These are phyloP conservation scores for Hydropsyche betteni DNA, from an alignment of 2,888 invertebrate species.

Conservation along the genomic window DNA sequence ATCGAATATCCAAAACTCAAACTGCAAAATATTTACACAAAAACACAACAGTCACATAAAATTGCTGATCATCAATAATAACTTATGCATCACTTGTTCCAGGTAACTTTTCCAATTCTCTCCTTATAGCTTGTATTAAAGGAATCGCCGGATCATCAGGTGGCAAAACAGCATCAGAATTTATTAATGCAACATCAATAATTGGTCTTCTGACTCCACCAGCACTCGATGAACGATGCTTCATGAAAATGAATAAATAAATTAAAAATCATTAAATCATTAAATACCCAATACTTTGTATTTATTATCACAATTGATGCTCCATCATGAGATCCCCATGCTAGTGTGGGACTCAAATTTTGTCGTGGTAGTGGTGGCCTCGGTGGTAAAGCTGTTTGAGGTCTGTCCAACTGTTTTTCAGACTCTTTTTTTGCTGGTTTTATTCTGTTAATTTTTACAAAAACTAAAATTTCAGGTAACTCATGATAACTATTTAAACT, in stretches of 20 bases:
- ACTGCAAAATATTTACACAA: not conserved
- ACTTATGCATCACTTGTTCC: constrained; percentile 50
- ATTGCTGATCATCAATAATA: not conserved
- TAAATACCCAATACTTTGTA: too few relatives aligned
- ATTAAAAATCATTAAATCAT: not conserved
- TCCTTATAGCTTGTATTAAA: constrained; percentile 84
- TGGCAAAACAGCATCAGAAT: constrained; percentile 37
- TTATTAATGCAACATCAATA: constrained; percentile 35
- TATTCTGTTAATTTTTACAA: not conserved
- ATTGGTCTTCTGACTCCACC: constrained; percentile 37
- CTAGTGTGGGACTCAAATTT: constrained; percentile 38
- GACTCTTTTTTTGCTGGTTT: not conserved
- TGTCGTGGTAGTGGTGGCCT: constrained; percentile 48
- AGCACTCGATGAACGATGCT: constrained; percentile 45
- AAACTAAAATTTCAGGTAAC: not conserved
- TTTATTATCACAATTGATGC: constrained; percentile 5
- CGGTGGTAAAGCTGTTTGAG: constrained; percentile 48
- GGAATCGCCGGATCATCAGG: constrained; percentile 77
- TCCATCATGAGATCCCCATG: constrained; percentile 45
- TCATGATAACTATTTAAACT: not conserved
- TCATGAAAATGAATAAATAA: constrained; percentile 28
- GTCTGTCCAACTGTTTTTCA: constrained; percentile 38
- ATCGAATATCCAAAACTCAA: not conserved
- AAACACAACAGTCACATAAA: not conserved
- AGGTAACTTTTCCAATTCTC: constrained; percentile 62